phyloP scores from a whole-genome alignment of 2,888 invertebrate species.

The Argynnis bischoffii region DNA sequence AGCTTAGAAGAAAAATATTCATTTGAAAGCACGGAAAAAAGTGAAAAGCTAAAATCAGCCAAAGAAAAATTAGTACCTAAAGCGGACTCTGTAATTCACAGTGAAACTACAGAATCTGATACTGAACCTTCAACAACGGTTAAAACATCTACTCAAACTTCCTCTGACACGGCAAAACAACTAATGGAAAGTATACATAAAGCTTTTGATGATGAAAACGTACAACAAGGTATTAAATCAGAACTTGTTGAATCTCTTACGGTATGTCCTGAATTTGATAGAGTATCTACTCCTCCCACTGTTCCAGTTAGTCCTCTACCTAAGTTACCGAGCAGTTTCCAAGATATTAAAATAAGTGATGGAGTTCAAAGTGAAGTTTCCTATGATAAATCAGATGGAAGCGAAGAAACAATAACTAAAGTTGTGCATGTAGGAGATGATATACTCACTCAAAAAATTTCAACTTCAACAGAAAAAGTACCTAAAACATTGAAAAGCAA shows the following conservation, averaged over 20 bases:
- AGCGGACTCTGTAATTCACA: conserved; percentile 59
- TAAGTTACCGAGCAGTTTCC: conserved; percentile 64
- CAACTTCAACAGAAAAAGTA: conserved; percentile 76
- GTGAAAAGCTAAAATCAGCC: conserved; percentile 42
- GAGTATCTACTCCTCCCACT: conserved; percentile 85
- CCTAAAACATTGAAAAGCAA: conserved; percentile 57
- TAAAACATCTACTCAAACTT: conserved; percentile 24
- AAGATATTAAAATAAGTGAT: conserved; percentile 67
- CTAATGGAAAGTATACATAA: conserved; percentile 68
- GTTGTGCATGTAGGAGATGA: conserved; percentile 79
- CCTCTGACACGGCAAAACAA: conserved; percentile 49
- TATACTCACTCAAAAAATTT: conserved; percentile 75
- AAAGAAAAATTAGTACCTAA: conserved; percentile 13
- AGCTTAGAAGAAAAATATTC: conserved; percentile 76
- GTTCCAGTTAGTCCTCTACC: conserved; percentile 85
- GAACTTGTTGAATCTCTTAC: conserved; percentile 59
- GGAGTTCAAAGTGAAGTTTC: conserved; percentile 71
- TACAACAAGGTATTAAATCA: conserved; percentile 74
- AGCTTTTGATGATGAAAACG: conserved; percentile 64
- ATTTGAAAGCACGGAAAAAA: conserved; percentile 68
- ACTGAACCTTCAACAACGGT: conserved; percentile 37
- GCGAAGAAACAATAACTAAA: conserved; percentile 78
- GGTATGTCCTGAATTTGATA: conserved; percentile 52
- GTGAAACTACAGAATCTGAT: conserved; percentile 54
- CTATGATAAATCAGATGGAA: conserved; percentile 68